Evolutionary conservation across 2,797 vertebrate genomes (phyloP).

Genomic region (Rachycentron canadum): DNA sequence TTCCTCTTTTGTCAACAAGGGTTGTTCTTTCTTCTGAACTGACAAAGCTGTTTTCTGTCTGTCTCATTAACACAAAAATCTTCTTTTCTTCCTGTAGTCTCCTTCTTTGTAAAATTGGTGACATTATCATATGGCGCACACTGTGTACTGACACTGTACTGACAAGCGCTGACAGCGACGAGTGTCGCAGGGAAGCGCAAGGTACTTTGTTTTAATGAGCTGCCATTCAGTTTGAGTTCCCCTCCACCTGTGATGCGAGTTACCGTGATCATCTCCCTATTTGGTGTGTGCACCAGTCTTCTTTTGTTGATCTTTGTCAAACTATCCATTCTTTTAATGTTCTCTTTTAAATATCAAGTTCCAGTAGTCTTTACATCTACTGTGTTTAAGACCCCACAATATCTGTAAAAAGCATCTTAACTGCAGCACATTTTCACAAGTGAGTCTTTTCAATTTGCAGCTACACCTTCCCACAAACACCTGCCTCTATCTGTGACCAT

Average conservation of each 20-base stretch:
- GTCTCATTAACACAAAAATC: constrained; percentile 69
- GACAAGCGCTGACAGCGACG: constrained; percentile 63
- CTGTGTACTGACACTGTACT: constrained; percentile 55
- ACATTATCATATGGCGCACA: constrained; percentile 66
- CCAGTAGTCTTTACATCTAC: background rate
- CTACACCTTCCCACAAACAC: constrained; percentile 30
- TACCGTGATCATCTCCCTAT: constrained; percentile 41
- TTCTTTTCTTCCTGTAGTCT: constrained; percentile 45
- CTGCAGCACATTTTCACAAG: background rate
- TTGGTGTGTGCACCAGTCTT: constrained; percentile 19
- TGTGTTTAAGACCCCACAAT: background rate
- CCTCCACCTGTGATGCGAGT: constrained; percentile 60
- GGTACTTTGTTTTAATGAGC: constrained; percentile 77
- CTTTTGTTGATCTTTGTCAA: constrained; percentile 15
- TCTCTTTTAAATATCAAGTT: background rate
- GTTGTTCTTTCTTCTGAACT: constrained; percentile 17
- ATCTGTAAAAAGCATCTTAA: background rate
- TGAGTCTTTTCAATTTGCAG: constrained; percentile 37
- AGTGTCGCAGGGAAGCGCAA: constrained; percentile 51
- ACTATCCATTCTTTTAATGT: constrained; percentile 7
- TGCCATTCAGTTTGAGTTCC: constrained; percentile 64
- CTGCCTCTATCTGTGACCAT: constrained; percentile 22
- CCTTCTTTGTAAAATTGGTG: constrained; percentile 53
- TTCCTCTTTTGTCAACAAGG: constrained; percentile 34
- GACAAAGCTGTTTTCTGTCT: constrained; percentile 50